These are phyloP conservation scores for Tetragonula clypearis DNA, from an alignment of 1,140 invertebrate species.

Conservation along the genomic window DNA sequence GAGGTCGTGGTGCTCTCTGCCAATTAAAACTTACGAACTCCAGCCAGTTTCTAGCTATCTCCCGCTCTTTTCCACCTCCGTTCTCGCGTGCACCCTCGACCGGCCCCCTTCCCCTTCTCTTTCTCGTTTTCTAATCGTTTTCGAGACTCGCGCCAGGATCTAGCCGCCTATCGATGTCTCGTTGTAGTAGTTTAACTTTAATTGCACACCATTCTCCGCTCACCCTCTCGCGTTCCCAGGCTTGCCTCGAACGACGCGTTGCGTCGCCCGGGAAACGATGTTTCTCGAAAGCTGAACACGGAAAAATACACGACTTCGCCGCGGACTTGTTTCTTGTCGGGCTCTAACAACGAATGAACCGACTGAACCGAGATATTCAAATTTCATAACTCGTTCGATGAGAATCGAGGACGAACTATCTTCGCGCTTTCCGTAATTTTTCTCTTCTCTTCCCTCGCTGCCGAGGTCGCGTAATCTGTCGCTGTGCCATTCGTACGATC, in stretches of 20 bases:
- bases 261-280: background rate
- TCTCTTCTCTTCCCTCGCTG: too few relatives aligned
- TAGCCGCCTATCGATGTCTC: slow-evolving; percentile 59
- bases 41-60: slow-evolving; percentile 51
- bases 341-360: background rate
- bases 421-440: too few relatives aligned
- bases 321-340: background rate
- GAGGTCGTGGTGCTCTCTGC: slow-evolving; percentile 60
- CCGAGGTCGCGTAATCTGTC: too few relatives aligned
- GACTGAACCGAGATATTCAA: too few relatives aligned
- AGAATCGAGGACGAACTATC: too few relatives aligned
- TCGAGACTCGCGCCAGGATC: slow-evolving; percentile 29
- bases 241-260: too few relatives aligned
- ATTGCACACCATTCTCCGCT: slow-evolving; percentile 32
- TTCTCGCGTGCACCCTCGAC: background rate
- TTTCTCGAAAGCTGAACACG: background rate
- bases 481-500: too few relatives aligned
- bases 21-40: slow-evolving; percentile 74
- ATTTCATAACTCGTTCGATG: too few relatives aligned
- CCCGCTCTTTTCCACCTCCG: slow-evolving; percentile 17
- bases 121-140: slow-evolving; percentile 52
- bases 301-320: too few relatives aligned
- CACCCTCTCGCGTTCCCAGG: background rate
- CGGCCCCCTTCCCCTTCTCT: slow-evolving; percentile 10
- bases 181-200: slow-evolving; percentile 68